Conservation (phyloP, 23 tunicate genomes). For the Diplosoma virens region DNA sequence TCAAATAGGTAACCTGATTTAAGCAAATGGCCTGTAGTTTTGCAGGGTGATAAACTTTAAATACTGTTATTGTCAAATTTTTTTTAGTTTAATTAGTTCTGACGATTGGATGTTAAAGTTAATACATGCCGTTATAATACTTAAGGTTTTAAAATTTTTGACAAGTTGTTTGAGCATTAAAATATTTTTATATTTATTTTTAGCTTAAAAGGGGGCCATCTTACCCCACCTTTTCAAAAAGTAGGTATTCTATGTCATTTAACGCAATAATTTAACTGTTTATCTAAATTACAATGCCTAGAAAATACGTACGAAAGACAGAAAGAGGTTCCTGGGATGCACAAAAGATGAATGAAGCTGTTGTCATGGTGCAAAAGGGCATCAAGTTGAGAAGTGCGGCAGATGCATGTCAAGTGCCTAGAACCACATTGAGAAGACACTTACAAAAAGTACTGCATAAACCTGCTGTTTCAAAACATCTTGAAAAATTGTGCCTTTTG, state of each 20-base stretch:
- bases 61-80: too few relatives aligned
- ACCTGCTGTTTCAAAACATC: slow-evolving; percentile 8
- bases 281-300: neutral
- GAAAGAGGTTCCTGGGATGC: slow-evolving; percentile 15
- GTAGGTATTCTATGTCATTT: too few relatives aligned
- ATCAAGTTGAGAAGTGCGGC: slow-evolving; percentile 11
- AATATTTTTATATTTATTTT: neutral
- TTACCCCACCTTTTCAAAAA: neutral
- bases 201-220: neutral
- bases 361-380: slow-evolving; percentile 20
- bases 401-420: slow-evolving; percentile 19
- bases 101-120: too few relatives aligned
- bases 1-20: neutral
- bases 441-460: neutral
- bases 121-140: too few relatives aligned
- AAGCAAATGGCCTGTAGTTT: too few relatives aligned
- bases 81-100: too few relatives aligned
- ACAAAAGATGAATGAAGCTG: slow-evolving; percentile 7
- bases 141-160: neutral
- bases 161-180: neutral
- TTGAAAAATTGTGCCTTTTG: slow-evolving; percentile 14
- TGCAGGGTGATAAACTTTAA: too few relatives aligned
- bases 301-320: neutral
- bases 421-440: slow-evolving; percentile 2
- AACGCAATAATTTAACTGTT: too few relatives aligned